Conservation (phyloP, 2,888 invertebrate species). For the Megaustenia siamemsis region DNA sequence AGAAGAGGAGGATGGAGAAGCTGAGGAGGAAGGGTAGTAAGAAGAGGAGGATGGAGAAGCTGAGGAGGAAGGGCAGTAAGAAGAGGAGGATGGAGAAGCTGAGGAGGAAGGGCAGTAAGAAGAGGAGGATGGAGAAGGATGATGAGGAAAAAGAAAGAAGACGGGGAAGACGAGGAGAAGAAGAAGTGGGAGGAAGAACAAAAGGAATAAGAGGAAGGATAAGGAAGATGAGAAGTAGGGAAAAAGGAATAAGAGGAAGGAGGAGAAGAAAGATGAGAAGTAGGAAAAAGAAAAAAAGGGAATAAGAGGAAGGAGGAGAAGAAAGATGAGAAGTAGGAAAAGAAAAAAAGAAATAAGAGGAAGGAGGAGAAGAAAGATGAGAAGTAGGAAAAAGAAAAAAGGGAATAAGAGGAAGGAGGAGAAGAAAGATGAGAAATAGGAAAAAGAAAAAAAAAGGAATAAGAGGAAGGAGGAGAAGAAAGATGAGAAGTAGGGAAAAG, state of each 20-base stretch:
- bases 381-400: neutral
- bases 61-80: too few relatives aligned
- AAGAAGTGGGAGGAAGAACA: too few relatives aligned
- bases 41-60: too few relatives aligned
- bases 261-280: too few relatives aligned
- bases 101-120: too few relatives aligned
- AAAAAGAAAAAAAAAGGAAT: conserved; percentile 10
- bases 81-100: too few relatives aligned
- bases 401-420: neutral
- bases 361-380: neutral
- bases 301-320: neutral
- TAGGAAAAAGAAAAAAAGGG: neutral
- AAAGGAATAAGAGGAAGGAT: too few relatives aligned
- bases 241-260: too few relatives aligned
- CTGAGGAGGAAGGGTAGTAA: neutral
- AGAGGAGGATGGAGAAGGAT: too few relatives aligned
- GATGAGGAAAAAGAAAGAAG: too few relatives aligned
- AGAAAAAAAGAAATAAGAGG: neutral
- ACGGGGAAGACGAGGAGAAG: too few relatives aligned
- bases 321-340: neutral
- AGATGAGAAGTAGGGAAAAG: neutral
- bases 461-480: conserved; percentile 24
- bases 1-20: conserved; percentile 9
- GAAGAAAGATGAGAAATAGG: neutral
- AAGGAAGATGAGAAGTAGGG: too few relatives aligned